Conservation (phyloP, 1,140 invertebrate species). For the Vanessa tameamea region DNA sequence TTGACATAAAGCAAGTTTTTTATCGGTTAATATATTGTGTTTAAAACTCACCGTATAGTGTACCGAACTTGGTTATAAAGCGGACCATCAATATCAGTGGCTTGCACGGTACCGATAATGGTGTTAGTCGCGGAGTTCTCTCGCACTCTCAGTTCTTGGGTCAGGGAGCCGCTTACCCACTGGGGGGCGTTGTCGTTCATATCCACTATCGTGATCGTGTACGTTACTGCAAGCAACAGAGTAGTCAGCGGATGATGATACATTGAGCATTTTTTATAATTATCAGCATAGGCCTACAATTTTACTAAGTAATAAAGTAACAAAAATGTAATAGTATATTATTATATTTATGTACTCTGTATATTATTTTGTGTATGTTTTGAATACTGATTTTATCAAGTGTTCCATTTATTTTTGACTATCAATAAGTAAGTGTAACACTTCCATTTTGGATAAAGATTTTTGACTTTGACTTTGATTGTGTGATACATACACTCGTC, state of each 20-base stretch:
- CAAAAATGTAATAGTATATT: too few relatives aligned
- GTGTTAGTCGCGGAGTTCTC: conserved; percentile 66
- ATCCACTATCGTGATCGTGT: conserved; percentile 78
- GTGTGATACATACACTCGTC: conserved; percentile 64
- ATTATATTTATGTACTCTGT: too few relatives aligned
- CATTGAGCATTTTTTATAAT: too few relatives aligned
- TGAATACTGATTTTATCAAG: too few relatives aligned
- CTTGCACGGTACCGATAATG: conserved; percentile 76
- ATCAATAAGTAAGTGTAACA: too few relatives aligned
- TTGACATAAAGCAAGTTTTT: background rate
- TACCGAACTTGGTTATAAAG: conserved; percentile 77
- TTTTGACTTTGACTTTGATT: background rate
- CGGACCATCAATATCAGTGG: conserved; percentile 81
- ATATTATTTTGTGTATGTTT: too few relatives aligned
- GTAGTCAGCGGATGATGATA: too few relatives aligned
- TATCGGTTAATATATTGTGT: background rate
- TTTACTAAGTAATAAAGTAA: too few relatives aligned
- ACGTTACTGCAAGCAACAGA: conserved; percentile 57
- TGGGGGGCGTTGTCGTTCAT: conserved; percentile 81
- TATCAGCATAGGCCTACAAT: too few relatives aligned
- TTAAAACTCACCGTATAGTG: conserved; percentile 56
- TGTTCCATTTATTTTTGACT: too few relatives aligned
- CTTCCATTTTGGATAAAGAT: too few relatives aligned
- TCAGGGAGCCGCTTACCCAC: conserved; percentile 66
- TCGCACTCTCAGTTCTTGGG: conserved; percentile 58